A percentile compares a stretch with the other conserved stretches of the same genome.
Evolutionary conservation across 2,113 vertebrate species (phyloP).

Genomic region (Eulemur macaco): DNA sequence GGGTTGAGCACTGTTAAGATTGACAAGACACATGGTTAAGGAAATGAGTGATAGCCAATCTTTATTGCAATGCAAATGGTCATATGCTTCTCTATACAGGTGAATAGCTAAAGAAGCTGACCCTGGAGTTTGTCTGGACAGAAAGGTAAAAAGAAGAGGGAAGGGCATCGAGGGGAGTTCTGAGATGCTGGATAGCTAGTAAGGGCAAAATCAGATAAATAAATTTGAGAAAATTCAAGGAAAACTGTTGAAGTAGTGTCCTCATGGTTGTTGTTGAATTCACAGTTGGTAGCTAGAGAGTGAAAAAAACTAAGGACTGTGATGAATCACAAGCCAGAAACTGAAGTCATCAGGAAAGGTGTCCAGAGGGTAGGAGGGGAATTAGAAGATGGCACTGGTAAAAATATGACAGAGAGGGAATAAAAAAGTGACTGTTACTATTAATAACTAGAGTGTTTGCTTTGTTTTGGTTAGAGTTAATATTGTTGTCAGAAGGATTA

Average conservation of each 20-base stretch:
- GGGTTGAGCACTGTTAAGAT: background rate
- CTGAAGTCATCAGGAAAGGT: background rate
- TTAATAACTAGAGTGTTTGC: background rate
- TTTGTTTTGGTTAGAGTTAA: background rate
- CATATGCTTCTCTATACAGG: background rate
- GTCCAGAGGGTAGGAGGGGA: background rate
- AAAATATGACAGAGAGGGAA: background rate
- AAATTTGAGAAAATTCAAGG: background rate
- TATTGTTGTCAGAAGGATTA: background rate
- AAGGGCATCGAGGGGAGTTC: background rate
- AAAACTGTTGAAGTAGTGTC: background rate
- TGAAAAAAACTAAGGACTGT: background rate
- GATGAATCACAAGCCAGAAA: background rate
- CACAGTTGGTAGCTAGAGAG: background rate
- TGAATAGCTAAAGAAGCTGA: background rate
- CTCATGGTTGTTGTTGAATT: background rate
- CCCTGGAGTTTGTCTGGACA: background rate
- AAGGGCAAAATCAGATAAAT: background rate
- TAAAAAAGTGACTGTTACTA: background rate
- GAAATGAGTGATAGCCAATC: background rate
- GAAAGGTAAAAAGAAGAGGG: background rate
- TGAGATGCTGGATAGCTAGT: background rate
- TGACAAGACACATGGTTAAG: background rate
- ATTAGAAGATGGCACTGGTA: background rate
- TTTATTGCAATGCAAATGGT: background rate